phyloP scores from a whole-genome alignment of 2,888 invertebrate species.

The Macaria liturata region DNA sequence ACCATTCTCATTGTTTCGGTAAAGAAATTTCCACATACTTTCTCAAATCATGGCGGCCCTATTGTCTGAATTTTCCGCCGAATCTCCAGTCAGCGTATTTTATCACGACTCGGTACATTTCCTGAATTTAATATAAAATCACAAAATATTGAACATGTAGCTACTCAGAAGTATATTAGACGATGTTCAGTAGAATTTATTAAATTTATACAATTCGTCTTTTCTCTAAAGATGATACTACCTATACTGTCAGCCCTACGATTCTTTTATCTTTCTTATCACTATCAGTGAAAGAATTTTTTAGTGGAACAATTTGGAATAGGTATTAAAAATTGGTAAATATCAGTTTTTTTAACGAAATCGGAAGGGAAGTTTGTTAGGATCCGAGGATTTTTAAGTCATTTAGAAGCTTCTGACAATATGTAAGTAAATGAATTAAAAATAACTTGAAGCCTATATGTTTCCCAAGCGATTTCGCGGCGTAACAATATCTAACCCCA shows the following conservation, averaged over 20 bases:
- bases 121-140: constrained; percentile 32
- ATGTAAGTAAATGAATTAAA: too few relatives aligned
- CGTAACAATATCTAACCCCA: constrained; percentile 7
- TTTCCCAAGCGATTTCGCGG: too few relatives aligned
- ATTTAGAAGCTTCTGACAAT: neutral
- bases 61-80: constrained; percentile 23
- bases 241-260: neutral
- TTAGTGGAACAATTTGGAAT: too few relatives aligned
- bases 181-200: neutral
- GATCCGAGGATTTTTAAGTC: too few relatives aligned
- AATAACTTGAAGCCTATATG: too few relatives aligned
- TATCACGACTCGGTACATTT: constrained; percentile 28
- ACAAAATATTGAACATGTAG: constrained; percentile 12
- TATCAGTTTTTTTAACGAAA: too few relatives aligned
- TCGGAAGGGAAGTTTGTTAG: too few relatives aligned
- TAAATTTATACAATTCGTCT: neutral
- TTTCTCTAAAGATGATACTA: neutral
- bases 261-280: neutral
- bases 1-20: too few relatives aligned
- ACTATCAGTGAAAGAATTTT: too few relatives aligned
- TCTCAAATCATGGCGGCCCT: constrained; percentile 2
- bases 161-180: constrained; percentile 1
- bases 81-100: constrained; percentile 37
- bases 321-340: too few relatives aligned
- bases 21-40: neutral